These are phyloP conservation scores for Parus major DNA, from an alignment of 2,113 vertebrate species.

Conservation along the genomic window DNA sequence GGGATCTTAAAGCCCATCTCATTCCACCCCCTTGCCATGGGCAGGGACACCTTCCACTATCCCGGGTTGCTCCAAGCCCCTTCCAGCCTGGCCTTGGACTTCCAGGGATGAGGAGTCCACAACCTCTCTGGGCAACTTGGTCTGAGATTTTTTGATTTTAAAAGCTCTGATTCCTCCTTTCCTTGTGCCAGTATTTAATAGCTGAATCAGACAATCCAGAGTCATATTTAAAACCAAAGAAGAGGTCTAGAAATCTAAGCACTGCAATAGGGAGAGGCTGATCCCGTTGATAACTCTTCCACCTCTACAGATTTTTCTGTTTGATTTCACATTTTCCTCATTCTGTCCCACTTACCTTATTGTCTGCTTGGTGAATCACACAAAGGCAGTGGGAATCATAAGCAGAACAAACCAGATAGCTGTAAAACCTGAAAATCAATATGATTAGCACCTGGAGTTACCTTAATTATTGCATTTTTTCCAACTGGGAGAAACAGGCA, in stretches of 20 bases:
- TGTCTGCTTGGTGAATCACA: not conserved
- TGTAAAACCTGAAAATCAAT: constrained; percentile 5
- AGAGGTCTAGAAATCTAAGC: not conserved
- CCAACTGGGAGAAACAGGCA: not conserved
- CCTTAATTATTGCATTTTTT: not conserved
- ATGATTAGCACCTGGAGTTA: not conserved
- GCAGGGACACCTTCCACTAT: not conserved
- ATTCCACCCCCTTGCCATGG: not conserved
- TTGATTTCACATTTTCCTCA: not conserved
- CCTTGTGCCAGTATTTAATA: not conserved
- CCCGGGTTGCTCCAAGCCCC: not conserved
- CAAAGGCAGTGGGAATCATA: not conserved
- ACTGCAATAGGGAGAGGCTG: not conserved
- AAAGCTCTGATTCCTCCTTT: not conserved
- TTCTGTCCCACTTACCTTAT: not conserved
- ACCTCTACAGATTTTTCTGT: not conserved
- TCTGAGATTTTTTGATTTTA: not conserved
- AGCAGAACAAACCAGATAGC: not conserved
- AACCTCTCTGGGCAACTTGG: not conserved
- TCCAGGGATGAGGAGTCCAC: not conserved
- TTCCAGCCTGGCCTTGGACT: not conserved
- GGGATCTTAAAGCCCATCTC: not conserved
- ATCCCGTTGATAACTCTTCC: not conserved
- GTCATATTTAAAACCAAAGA: not conserved
- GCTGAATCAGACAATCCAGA: not conserved